Evolutionary conservation across 1,140 invertebrate genomes (phyloP).

Genomic region (Phthorimaea operculella): DNA sequence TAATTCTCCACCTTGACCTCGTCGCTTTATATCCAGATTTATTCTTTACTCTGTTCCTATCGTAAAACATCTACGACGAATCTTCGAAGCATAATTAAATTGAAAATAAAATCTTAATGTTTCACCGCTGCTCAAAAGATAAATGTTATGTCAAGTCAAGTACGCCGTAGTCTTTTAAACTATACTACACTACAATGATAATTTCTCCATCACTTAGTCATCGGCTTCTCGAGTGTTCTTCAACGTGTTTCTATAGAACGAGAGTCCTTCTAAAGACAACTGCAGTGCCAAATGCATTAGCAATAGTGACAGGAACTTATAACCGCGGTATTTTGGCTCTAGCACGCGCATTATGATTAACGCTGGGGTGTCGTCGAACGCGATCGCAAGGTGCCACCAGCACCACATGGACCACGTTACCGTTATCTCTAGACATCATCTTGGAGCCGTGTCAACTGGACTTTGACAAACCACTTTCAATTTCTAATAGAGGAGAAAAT

Average conservation of each 20-base stretch:
- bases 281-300: slow-evolving; percentile 27
- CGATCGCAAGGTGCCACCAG: slow-evolving; percentile 28
- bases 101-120: no score
- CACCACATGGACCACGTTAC: slow-evolving; percentile 45
- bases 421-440: slow-evolving; percentile 57
- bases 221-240: no score
- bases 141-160: no score
- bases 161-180: no score
- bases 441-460: slow-evolving; percentile 54
- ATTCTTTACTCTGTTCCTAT: slow-evolving; percentile 37
- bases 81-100: no score
- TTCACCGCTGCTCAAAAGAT: no score
- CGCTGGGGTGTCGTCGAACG: slow-evolving; percentile 29
- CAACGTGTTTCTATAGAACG: no score
- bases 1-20: slow-evolving; percentile 55
- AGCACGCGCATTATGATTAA: slow-evolving; percentile 29
- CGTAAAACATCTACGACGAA: no score
- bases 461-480: slow-evolving; percentile 40
- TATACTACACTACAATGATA: no score
- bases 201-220: no score
- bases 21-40: slow-evolving; percentile 54
- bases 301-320: slow-evolving; percentile 32
- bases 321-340: slow-evolving; percentile 19
- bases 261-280: no score
- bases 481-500: slow-evolving; percentile 19